Conservation (phyloP, 2,888 invertebrate species). For the Morpho helenor region DNA sequence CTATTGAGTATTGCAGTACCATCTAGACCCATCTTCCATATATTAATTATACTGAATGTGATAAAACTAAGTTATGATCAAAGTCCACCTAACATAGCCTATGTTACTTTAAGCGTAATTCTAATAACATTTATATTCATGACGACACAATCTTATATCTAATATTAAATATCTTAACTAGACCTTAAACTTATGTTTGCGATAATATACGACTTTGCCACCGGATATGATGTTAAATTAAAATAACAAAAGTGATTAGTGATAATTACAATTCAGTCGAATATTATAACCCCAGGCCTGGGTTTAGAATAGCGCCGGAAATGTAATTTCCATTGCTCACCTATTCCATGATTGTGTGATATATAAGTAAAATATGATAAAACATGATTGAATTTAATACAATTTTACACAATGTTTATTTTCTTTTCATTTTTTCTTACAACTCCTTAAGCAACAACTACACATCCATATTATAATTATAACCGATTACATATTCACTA, state of each 20-base stretch:
- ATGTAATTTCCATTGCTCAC: too few relatives aligned
- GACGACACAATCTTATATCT: conserved; percentile 34
- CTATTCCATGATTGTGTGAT: too few relatives aligned
- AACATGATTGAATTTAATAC: too few relatives aligned
- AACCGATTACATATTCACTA: too few relatives aligned
- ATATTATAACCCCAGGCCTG: too few relatives aligned
- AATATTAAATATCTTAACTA: conserved; percentile 25
- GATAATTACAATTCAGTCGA: neutral
- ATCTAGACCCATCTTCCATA: conserved; percentile 39
- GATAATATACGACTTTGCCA: neutral
- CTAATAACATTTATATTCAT: conserved; percentile 43
- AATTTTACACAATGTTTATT: too few relatives aligned
- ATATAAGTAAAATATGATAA: too few relatives aligned
- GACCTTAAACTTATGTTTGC: conserved; percentile 10
- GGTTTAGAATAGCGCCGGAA: too few relatives aligned
- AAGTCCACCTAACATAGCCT: conserved; percentile 23
- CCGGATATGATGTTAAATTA: neutral
- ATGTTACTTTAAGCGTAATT: conserved; percentile 21
- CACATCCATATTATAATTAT: too few relatives aligned
- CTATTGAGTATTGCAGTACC: conserved; percentile 76
- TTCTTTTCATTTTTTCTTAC: too few relatives aligned
- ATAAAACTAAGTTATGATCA: conserved; percentile 38
- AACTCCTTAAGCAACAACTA: too few relatives aligned
- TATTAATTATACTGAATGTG: conserved; percentile 62
- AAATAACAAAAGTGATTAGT: neutral